phyloP scores from a whole-genome alignment of 2,888 invertebrate genomes.

The Neoscelio sp. region DNA sequence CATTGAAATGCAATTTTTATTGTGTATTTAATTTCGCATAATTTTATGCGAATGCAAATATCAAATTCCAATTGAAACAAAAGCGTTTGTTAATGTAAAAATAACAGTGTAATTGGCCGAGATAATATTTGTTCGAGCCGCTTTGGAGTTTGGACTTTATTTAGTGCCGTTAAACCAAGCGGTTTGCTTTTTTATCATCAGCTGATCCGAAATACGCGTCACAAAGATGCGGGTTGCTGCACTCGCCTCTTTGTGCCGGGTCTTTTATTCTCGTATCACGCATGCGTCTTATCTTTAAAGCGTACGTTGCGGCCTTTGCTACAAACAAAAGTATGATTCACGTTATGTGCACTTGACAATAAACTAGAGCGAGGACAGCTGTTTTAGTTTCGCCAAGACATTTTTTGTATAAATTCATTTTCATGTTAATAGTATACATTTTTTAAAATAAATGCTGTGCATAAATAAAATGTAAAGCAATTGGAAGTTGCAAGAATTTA shows the following conservation, averaged over 20 bases:
- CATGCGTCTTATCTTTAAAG: slow-evolving; percentile 34
- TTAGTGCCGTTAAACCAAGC: slow-evolving; percentile 1
- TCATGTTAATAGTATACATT: neutral
- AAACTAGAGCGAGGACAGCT: slow-evolving; percentile 49
- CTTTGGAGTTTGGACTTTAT: slow-evolving; percentile 5
- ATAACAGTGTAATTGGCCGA: neutral
- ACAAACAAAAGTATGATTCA: slow-evolving; percentile 37
- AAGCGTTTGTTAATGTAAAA: neutral
- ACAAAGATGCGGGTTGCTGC: slow-evolving; percentile 52
- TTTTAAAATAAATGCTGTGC: no score
- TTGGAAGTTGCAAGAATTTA: no score
- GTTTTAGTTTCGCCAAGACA: slow-evolving; percentile 22
- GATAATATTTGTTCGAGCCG: slow-evolving; percentile 16
- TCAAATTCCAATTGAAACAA: neutral
- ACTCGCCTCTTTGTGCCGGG: slow-evolving; percentile 41
- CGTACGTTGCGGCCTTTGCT: neutral
- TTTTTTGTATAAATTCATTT: no score
- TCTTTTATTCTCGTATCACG: slow-evolving; percentile 18
- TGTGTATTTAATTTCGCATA: no score
- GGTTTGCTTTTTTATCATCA: slow-evolving; percentile 27
- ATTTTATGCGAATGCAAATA: no score
- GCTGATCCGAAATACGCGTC: slow-evolving; percentile 28
- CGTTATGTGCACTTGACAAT: slow-evolving; percentile 39
- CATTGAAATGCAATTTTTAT: slow-evolving; percentile 14
- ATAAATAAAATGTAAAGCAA: no score